A percentile compares a stretch with the other conserved stretches of the same genome.
These are phyloP conservation scores for Lasioglossum lativentre DNA, from an alignment of 2,888 invertebrate genomes.

Conservation along the genomic window DNA sequence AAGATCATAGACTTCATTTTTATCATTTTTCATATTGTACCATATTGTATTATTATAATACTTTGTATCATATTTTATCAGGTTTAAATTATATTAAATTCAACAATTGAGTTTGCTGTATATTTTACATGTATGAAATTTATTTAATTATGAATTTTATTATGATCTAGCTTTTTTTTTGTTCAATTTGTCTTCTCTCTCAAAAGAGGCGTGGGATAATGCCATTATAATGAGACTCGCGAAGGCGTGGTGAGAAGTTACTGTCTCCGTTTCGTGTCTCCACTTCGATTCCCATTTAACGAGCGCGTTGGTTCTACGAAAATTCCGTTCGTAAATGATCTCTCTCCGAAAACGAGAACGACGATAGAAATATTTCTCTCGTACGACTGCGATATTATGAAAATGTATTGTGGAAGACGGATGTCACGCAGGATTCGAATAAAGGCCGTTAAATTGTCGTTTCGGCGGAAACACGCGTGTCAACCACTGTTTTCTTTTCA, in stretches of 20 bases:
- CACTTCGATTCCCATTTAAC: constrained; percentile 19
- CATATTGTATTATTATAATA: too few species aligned
- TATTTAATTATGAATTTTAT: too few species aligned
- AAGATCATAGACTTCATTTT: too few species aligned
- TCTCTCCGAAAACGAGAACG: not conserved
- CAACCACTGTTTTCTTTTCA: not conserved
- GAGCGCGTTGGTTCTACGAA: not conserved
- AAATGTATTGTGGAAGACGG: constrained; percentile 12
- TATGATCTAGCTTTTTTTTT: not conserved
- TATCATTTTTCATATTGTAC: too few species aligned
- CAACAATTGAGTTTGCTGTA: too few species aligned
- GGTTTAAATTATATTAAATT: too few species aligned
- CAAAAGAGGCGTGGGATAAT: not conserved
- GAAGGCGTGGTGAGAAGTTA: not conserved
- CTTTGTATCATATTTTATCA: too few species aligned
- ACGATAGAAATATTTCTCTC: constrained; percentile 37
- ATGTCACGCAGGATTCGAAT: not conserved
- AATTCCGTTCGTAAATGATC: constrained; percentile 9
- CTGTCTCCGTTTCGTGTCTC: constrained; percentile 4
- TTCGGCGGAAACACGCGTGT: not conserved
- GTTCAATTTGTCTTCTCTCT: not conserved
- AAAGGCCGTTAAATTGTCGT: not conserved
- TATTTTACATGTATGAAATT: too few species aligned
- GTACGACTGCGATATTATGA: not conserved
- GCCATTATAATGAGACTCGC: not conserved